Conservation (phyloP, 2,888 invertebrate genomes). For the Cactoblastis cactorum region DNA sequence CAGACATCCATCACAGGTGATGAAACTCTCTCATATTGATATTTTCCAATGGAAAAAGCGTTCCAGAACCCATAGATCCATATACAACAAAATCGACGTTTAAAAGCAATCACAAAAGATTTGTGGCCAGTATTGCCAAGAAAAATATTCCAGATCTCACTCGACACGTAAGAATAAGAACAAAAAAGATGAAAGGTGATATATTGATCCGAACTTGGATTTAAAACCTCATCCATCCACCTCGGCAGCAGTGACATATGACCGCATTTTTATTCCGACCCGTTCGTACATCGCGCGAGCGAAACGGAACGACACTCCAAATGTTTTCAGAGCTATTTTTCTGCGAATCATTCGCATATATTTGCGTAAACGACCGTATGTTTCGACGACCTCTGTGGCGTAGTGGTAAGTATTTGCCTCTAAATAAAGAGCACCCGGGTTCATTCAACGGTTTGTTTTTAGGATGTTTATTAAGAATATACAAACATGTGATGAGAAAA, state of each 20-base stretch:
- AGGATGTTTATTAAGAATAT: too few species aligned
- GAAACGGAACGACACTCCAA: slow-evolving; percentile 28
- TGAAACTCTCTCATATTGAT: too few species aligned
- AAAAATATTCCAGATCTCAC: not conserved
- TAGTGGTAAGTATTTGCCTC: too few species aligned
- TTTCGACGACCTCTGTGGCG: too few species aligned
- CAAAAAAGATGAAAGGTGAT: slow-evolving; percentile 13
- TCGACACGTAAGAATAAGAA: slow-evolving; percentile 1
- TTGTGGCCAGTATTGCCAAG: not conserved
- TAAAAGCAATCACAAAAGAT: not conserved
- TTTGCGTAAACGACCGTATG: too few species aligned
- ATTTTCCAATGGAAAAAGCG: too few species aligned
- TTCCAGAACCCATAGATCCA: too few species aligned
- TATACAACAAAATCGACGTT: not conserved
- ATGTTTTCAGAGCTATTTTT: slow-evolving; percentile 21
- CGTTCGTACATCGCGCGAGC: slow-evolving; percentile 27
- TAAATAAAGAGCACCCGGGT: too few species aligned
- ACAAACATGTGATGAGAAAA: too few species aligned
- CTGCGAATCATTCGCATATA: not conserved
- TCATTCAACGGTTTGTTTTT: too few species aligned
- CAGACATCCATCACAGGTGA: too few species aligned
- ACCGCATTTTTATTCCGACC: slow-evolving; percentile 47
- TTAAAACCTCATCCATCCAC: slow-evolving; percentile 26
- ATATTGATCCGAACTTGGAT: slow-evolving; percentile 14
- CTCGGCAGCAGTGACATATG: slow-evolving; percentile 50